Evolutionary conservation across 2,113 vertebrate species (phyloP).

Genomic region (Myrmecophaga tridactyla): DNA sequence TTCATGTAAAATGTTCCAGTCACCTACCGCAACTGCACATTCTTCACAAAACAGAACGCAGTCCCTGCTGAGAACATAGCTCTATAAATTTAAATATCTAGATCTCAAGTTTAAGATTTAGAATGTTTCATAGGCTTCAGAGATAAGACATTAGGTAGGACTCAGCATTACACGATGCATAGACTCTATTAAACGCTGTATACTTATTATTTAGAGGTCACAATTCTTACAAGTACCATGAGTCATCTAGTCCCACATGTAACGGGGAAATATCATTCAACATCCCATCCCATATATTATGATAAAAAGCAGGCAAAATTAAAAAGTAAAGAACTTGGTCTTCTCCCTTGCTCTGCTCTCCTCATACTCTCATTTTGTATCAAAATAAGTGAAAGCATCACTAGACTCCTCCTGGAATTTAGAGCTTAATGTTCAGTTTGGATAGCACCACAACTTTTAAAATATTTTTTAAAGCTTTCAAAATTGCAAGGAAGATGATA

Average conservation of each 20-base stretch:
- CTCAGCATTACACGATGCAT: no score
- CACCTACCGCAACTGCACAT: not conserved
- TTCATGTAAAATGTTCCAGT: not conserved
- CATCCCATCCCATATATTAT: not conserved
- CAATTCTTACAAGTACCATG: not conserved
- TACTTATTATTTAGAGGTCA: not conserved
- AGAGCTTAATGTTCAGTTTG: not conserved
- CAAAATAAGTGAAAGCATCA: not conserved
- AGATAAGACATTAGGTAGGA: not conserved
- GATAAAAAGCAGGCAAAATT: not conserved
- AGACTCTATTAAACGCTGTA: not conserved
- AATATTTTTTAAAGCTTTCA: not conserved
- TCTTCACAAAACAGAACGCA: not conserved
- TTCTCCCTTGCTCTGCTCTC: not conserved
- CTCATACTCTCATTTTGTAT: not conserved
- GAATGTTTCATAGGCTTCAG: not conserved
- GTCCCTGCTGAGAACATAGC: not conserved
- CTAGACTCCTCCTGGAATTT: not conserved
- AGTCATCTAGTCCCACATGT: not conserved
- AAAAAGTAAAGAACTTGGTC: not conserved
- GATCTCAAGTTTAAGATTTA: not conserved
- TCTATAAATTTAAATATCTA: not conserved
- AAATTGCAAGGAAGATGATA: not conserved
- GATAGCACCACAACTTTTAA: not conserved
- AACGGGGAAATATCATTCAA: not conserved